phyloP scores from a whole-genome alignment of 2,888 invertebrate species.

The Apomyelois bistriatella region DNA sequence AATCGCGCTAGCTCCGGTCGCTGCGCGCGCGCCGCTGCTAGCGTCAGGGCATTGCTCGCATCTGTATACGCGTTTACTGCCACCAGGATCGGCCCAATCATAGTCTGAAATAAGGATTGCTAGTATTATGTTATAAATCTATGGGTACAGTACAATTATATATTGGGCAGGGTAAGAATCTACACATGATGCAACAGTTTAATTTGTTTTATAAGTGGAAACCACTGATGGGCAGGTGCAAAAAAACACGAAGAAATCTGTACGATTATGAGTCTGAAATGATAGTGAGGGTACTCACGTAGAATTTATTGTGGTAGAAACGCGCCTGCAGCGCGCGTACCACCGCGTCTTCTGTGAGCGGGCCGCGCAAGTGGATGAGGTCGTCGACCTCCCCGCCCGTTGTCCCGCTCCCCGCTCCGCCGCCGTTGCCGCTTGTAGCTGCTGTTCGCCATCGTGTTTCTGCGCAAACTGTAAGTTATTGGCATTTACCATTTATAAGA shows the following conservation, averaged over 20 bases:
- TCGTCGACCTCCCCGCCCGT: slow-evolving; percentile 86
- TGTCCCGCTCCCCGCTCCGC: slow-evolving; percentile 34
- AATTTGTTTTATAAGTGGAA: too few relatives aligned
- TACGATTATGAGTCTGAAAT: background rate
- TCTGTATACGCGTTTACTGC: slow-evolving; percentile 95
- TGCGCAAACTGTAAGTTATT: slow-evolving; percentile 21
- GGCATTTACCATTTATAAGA: background rate
- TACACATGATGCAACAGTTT: too few relatives aligned
- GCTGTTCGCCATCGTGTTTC: slow-evolving; percentile 50
- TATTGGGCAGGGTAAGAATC: too few relatives aligned
- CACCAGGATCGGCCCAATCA: slow-evolving; percentile 94
- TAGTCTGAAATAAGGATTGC: slow-evolving; percentile 84
- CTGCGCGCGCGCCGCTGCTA: slow-evolving; percentile 87
- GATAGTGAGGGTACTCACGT: slow-evolving; percentile 83
- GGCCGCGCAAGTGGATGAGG: slow-evolving; percentile 94
- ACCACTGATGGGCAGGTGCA: too few relatives aligned
- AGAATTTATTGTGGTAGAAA: slow-evolving; percentile 91
- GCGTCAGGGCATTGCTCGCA: slow-evolving; percentile 91
- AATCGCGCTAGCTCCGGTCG: slow-evolving; percentile 92
- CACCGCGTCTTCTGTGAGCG: slow-evolving; percentile 96
- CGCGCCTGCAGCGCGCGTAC: slow-evolving; percentile 94
- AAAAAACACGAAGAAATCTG: too few relatives aligned
- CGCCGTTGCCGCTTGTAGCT: slow-evolving; percentile 27
- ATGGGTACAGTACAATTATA: too few relatives aligned
- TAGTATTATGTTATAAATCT: too few relatives aligned